Evolutionary conservation across 2,113 vertebrate genomes (phyloP), one percentile per base, ranked within the genome.

Genomic region (Epinephelus lanceolatus): DNA sequence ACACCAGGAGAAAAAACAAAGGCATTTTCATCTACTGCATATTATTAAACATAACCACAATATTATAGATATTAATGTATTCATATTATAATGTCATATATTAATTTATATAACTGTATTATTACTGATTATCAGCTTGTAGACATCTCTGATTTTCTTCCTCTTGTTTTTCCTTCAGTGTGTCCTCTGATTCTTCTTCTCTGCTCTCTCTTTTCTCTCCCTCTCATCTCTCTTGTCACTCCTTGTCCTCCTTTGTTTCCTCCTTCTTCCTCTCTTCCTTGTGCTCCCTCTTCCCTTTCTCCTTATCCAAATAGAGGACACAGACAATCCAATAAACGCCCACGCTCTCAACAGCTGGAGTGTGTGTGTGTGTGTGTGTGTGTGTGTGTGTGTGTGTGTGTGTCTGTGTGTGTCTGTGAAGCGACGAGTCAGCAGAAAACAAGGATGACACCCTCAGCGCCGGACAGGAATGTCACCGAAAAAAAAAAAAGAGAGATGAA

Each of bases 251-350:
- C 62, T 76, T 76, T 68, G 17, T 63, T 74, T 75, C 45, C 75
- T 85, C 71, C 33, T 59, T 62, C 40, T 53, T 33, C 25, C 13
- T 57, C 45, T 12, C 18, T 40, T 49, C 67, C 59, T 78, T 17
- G 0, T 4, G 9, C 81, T 87, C 69, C 71, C 66, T 76, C 80
- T 76, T 81, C 84, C 74, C 75, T 81, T 76, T 88, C 91, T 92
- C 88, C 90, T 92, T 91, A 88, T 91, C 86, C 91, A 91, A 91
- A 94, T 88, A 93, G 92, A 94, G 93, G 93, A 93, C 93, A 92
- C 74, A 89, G 90, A 92, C 92, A 93, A 92, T 93, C 92, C 92
- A 93, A 94, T 92, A 93, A 93, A 92, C 83, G 75, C 90, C 85
- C 85, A 56, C 76, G 30, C 83, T 89, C 67, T 86, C 86, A 91